Percentiles rank a stretch among this genome's conserved stretches.
Evolutionary conservation across 2,113 vertebrate genomes (phyloP).

Genomic region (Gopherus evgoodei): DNA sequence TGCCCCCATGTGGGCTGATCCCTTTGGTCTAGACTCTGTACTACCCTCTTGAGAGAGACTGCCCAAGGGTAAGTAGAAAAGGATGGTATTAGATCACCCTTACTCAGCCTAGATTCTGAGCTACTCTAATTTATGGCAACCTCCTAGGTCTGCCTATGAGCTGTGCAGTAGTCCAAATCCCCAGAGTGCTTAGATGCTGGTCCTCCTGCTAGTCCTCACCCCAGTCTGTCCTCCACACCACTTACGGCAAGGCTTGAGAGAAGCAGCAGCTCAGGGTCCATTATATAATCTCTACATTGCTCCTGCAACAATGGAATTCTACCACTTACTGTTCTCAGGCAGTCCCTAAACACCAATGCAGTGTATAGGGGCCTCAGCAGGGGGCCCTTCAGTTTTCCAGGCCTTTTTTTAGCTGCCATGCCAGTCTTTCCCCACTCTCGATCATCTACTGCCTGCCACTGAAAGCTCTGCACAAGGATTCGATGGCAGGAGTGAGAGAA

Average conservation of each 20-base stretch:
- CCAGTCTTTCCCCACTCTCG: neutral
- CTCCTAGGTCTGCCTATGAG: neutral
- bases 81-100: neutral
- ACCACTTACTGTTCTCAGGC: neutral
- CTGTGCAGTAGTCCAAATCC: rapidly evolving
- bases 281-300: neutral
- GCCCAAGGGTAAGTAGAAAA: neutral
- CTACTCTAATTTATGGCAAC: neutral
- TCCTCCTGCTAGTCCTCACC: neutral
- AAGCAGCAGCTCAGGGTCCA: neutral
- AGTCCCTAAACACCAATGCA: neutral
- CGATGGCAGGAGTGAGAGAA: slow-evolving; percentile 15
- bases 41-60: neutral
- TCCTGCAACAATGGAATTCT: neutral
- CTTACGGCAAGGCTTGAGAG: neutral
- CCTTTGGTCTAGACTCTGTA: neutral
- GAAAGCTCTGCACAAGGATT: neutral
- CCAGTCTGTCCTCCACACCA: neutral
- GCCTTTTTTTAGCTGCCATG: neutral
- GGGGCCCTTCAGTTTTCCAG: neutral
- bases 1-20: neutral
- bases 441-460: neutral
- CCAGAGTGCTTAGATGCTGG: neutral
- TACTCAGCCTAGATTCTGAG: neutral
- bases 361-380: neutral